Evolutionary conservation across 2,797 vertebrate species (phyloP).

Genomic region (Poecile montanus): DNA sequence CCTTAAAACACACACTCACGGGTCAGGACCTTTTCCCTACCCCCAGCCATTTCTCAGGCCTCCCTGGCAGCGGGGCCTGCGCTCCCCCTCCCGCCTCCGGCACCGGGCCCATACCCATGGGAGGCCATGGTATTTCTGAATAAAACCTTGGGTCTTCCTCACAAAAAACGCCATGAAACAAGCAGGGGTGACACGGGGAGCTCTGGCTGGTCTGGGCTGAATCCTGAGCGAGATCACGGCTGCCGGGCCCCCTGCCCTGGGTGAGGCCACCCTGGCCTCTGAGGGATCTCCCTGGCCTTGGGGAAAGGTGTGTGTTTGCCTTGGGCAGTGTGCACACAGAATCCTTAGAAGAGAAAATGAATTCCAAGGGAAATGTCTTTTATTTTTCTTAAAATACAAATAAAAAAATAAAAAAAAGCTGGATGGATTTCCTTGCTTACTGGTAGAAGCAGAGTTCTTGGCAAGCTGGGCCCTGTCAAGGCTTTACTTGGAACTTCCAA

Average conservation of each 20-base stretch:
- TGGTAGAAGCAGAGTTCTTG: conserved; percentile 54
- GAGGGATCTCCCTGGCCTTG: background rate
- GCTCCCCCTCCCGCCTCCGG: rapidly evolving
- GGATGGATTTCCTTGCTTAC: conserved; percentile 35
- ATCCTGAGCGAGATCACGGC: rapidly evolving
- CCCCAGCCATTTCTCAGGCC: background rate
- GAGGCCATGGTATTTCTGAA: rapidly evolving
- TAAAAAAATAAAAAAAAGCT: background rate
- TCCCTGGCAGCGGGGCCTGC: rapidly evolving
- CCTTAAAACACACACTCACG: background rate
- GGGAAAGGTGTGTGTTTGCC: conserved; percentile 58
- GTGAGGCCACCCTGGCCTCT: background rate
- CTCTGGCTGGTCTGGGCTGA: rapidly evolving
- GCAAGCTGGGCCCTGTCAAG: conserved; percentile 55
- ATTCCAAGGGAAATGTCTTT: conserved; percentile 3
- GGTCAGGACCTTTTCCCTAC: background rate
- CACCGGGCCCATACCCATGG: background rate
- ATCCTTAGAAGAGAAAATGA: background rate
- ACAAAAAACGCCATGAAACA: background rate
- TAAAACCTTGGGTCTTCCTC: background rate
- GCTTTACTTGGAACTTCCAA: conserved; percentile 49
- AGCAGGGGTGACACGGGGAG: rapidly evolving
- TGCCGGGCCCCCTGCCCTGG: rapidly evolving
- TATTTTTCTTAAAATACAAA: background rate
- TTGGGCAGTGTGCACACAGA: conserved; percentile 21